A percentile compares a stretch with the other conserved stretches of the same genome.
Conservation (phyloP, 2,797 vertebrate species). For the Rachycentron canadum region DNA sequence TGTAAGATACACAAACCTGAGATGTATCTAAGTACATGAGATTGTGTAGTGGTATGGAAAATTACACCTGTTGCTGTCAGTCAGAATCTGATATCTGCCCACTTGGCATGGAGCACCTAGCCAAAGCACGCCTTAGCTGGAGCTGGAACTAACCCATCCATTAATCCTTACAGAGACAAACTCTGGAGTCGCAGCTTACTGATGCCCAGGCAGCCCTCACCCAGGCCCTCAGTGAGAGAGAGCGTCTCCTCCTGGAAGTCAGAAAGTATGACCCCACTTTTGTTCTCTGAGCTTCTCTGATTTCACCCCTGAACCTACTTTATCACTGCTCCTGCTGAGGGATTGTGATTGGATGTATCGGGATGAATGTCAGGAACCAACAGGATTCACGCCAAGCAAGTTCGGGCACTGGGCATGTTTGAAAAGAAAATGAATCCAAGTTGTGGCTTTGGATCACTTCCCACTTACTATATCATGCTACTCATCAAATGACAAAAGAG, state of each 20-base stretch:
- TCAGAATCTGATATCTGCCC: constrained; percentile 34
- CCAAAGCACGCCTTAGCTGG: background rate
- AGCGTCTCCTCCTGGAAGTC: constrained; percentile 92
- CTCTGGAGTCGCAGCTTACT: constrained; percentile 86
- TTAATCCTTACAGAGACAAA: constrained; percentile 66
- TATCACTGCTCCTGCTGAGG: constrained; percentile 24
- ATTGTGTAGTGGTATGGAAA: constrained; percentile 31
- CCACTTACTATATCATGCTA: constrained; percentile 14
- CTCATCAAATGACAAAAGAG: constrained; percentile 24
- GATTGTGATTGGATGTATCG: constrained; percentile 17
- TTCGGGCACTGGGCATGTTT: constrained; percentile 29
- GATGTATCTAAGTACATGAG: background rate
- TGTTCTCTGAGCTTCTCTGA: constrained; percentile 82
- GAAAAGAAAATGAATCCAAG: constrained; percentile 29
- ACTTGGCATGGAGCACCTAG: background rate
- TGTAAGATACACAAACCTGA: background rate
- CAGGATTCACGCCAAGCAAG: constrained; percentile 24
- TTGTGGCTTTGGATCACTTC: constrained; percentile 47
- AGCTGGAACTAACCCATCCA: constrained; percentile 38
- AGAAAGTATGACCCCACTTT: constrained; percentile 93
- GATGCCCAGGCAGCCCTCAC: constrained; percentile 86
- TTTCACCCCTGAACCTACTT: constrained; percentile 62
- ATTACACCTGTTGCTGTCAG: constrained; percentile 44
- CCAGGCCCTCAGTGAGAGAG: constrained; percentile 88
- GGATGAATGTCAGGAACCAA: constrained; percentile 34